Percentiles rank a stretch among this genome's conserved stretches.
Conservation (phyloP, 2,113 vertebrate genomes). For the Chelonoidis abingdonii region DNA sequence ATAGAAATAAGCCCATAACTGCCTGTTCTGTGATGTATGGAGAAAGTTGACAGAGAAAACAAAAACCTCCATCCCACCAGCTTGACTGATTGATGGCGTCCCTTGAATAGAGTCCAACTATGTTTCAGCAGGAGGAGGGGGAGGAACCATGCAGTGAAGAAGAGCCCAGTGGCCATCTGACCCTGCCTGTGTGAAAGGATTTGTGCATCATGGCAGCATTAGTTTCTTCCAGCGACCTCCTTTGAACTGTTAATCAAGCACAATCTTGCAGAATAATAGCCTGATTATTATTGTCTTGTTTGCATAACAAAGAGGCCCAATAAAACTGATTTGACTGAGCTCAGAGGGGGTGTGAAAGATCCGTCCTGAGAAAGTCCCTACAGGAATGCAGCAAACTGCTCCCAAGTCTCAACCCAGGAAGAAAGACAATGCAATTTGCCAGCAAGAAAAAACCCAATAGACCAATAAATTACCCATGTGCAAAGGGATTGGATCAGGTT, state of each 20-base stretch:
- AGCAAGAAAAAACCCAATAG: slow-evolving; percentile 86
- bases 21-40: not conserved
- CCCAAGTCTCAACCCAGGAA: slow-evolving; percentile 78
- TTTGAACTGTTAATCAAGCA: slow-evolving; percentile 84
- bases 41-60: not conserved
- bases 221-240: slow-evolving; percentile 66
- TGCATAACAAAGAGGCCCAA: slow-evolving; percentile 85
- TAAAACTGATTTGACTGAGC: slow-evolving; percentile 78
- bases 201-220: not conserved
- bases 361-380: slow-evolving; percentile 73
- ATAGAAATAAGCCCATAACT: not conserved
- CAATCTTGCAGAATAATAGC: slow-evolving; percentile 82
- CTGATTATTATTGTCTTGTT: slow-evolving; percentile 79
- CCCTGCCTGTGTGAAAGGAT: slow-evolving; percentile 50
- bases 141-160: not conserved
- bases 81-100: not conserved
- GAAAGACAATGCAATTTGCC: slow-evolving; percentile 90
- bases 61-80: not conserved
- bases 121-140: not conserved
- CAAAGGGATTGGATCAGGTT: slow-evolving; percentile 89
- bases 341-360: slow-evolving; percentile 77
- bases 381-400: slow-evolving; percentile 76
- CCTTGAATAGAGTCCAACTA: not conserved
- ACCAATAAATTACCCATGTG: slow-evolving; percentile 89
- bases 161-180: slow-evolving; percentile 32